A percentile compares a stretch with the other conserved stretches of the same genome.
Conservation (phyloP, 2,888 invertebrate genomes). For the Napeogenes inachia region DNA sequence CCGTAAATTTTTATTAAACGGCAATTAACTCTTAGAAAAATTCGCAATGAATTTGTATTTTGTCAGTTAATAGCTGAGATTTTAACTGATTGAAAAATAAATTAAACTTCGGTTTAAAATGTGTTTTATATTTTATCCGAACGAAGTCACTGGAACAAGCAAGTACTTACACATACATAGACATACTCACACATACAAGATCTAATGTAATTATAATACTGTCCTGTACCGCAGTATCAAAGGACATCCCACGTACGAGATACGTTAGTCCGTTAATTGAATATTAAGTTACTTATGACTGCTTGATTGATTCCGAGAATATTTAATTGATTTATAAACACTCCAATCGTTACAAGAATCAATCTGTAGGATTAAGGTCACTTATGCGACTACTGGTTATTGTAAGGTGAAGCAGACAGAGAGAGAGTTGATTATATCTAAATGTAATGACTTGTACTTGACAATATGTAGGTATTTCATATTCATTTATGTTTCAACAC, state of each 20-base stretch:
- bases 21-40: too few relatives aligned
- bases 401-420: not conserved
- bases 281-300: slow-evolving; percentile 51
- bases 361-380: slow-evolving; percentile 43
- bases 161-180: too few relatives aligned
- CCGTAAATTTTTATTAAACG: too few relatives aligned
- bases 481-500: too few relatives aligned
- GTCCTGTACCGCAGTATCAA: slow-evolving; percentile 33
- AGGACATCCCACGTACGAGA: slow-evolving; percentile 41
- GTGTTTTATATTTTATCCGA: too few relatives aligned
- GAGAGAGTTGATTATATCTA: not conserved
- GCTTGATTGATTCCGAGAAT: slow-evolving; percentile 54
- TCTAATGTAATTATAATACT: slow-evolving; percentile 32
- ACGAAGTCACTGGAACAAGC: too few relatives aligned
- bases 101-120: too few relatives aligned
- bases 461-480: too few relatives aligned
- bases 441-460: not conserved
- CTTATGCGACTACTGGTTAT: slow-evolving; percentile 28
- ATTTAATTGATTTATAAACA: slow-evolving; percentile 59
- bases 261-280: slow-evolving; percentile 54
- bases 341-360: slow-evolving; percentile 48
- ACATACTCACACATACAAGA: too few relatives aligned
- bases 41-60: too few relatives aligned
- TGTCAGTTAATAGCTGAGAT: too few relatives aligned
- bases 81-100: too few relatives aligned